phyloP scores from a whole-genome alignment of 2,797 vertebrate species.

The Clamator glandarius region DNA sequence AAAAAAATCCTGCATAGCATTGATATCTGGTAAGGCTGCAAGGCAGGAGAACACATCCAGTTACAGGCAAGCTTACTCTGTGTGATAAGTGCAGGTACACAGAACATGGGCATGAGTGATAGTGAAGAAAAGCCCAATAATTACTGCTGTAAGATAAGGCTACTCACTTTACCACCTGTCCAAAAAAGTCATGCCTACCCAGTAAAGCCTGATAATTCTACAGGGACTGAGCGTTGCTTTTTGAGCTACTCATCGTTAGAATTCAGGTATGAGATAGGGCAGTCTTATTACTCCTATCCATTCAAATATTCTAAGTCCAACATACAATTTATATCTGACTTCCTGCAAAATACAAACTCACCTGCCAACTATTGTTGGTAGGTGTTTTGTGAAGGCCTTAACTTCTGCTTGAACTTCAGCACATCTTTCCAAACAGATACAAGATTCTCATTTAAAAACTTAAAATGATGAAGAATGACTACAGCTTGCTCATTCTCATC shows the following conservation, averaged over 20 bases:
- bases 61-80: background rate
- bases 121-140: background rate
- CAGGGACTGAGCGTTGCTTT: background rate
- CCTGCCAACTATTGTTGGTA: rapidly evolving
- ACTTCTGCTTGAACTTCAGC: background rate
- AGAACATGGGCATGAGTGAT: background rate
- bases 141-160: background rate
- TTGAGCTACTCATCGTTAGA: background rate
- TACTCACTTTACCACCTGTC: background rate
- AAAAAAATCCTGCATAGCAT: background rate
- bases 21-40: background rate
- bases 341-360: background rate
- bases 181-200: background rate
- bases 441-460: background rate
- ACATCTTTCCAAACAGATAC: background rate
- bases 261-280: background rate
- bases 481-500: background rate
- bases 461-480: background rate
- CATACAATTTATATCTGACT: background rate
- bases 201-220: background rate
- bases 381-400: background rate
- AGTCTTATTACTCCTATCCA: background rate
- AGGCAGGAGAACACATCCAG: background rate
- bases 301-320: background rate
- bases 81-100: background rate